phyloP scores from a whole-genome alignment of 2,888 invertebrate species.

The Laspeyria flexula region DNA sequence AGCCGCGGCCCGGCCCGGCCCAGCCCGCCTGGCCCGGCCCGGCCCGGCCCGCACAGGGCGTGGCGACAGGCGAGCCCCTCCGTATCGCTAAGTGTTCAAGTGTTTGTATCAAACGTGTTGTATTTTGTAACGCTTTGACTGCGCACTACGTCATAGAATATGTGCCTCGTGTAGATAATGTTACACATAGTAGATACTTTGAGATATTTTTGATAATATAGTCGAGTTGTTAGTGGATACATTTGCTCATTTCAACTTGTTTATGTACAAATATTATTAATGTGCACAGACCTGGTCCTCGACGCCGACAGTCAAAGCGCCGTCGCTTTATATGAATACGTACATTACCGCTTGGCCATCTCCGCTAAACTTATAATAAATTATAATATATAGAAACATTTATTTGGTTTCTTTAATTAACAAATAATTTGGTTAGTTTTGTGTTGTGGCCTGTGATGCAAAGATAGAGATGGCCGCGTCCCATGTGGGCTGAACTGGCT shows the following conservation, averaged over 20 bases:
- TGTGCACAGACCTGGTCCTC: constrained; percentile 12
- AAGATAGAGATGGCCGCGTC: no score
- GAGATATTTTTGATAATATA: constrained; percentile 24
- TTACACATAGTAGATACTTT: constrained; percentile 14
- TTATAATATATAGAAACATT: no score
- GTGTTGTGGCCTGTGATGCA: neutral
- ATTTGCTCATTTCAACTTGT: constrained; percentile 19
- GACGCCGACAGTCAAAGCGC: constrained; percentile 4
- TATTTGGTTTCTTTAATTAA: no score
- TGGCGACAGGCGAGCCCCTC: neutral
- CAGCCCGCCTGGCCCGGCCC: neutral
- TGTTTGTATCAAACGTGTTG: constrained; percentile 13
- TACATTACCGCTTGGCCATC: constrained; percentile 8
- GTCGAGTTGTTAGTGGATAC: constrained; percentile 14
- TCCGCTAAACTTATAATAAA: no score
- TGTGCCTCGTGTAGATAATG: constrained; percentile 17
- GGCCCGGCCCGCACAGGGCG: neutral
- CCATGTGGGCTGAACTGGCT: neutral
- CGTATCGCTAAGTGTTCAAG: constrained; percentile 6
- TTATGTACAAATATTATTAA: constrained; percentile 15
- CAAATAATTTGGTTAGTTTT: no score
- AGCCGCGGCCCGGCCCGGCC: no score
- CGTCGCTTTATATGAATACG: constrained; percentile 4
- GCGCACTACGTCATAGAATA: constrained; percentile 10
- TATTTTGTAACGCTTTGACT: constrained; percentile 16